Evolutionary conservation across 2,113 vertebrate genomes (phyloP).

Genomic region (Embiotoca jacksoni): DNA sequence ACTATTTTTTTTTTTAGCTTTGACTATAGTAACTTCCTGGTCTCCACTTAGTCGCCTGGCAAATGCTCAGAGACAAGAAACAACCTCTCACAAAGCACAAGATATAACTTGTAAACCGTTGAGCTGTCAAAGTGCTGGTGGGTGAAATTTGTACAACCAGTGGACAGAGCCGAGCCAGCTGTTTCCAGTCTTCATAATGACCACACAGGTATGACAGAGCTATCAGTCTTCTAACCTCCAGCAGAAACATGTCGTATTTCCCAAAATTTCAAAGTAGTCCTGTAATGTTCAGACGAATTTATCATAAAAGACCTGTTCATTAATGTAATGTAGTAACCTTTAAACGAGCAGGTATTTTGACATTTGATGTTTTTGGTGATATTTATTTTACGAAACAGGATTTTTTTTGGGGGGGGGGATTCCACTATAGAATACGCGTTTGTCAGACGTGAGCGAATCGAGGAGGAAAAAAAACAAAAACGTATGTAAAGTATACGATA

Average conservation of each 20-base stretch:
- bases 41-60: not conserved
- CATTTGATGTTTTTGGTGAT: constrained; percentile 43
- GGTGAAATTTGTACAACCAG: not conserved
- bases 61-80: not conserved
- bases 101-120: not conserved
- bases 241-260: not conserved
- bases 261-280: constrained; percentile 8
- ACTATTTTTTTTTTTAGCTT: not conserved
- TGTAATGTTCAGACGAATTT: constrained; percentile 14
- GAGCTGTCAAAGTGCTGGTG: not conserved
- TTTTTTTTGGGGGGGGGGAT: constrained; percentile 17
- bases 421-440: constrained; percentile 27
- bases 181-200: not conserved
- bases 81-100: not conserved
- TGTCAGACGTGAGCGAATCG: constrained; percentile 12
- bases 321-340: constrained; percentile 27
- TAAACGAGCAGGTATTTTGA: constrained; percentile 28
- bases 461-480: not conserved
- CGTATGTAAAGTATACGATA: not conserved
- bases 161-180: not conserved
- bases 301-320: not conserved
- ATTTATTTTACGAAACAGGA: constrained; percentile 68
- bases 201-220: no score
- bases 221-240: no score
- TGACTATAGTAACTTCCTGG: no score